Base-by-base conservation (phyloP, 2,113 vertebrate species). In the Halichoeres trimaculatus region DNA sequence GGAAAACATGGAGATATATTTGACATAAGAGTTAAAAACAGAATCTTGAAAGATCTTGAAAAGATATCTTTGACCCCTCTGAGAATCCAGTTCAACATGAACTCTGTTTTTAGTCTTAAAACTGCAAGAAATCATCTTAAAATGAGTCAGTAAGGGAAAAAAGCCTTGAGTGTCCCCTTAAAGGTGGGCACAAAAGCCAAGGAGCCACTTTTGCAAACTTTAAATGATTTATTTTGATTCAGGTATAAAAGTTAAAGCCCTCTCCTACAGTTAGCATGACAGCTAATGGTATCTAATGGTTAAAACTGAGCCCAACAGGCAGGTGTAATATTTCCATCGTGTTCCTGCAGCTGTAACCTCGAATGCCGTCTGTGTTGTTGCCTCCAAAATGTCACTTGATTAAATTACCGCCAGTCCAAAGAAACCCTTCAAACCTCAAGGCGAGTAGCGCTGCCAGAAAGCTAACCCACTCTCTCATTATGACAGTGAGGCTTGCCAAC, bases 391-490 rank as follows among this genome's bases (percentile, higher is more conserved):
- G 52, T 51, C 53, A 65, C 51, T 57, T 51, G 59, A 83, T 68
- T 59, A 72, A 80, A 80, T 72, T 19, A 61, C 63, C 48, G 83
- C 68, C 76, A 45, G 59, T 70, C 8, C 0, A 75, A 79, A 77
- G 65, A 63, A 72, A 68, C 76, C 14, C 59, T 53, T 62, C 68
- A 61, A 63, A 68, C 22, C 73, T 36, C 8, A 3, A 0, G n/a
- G 53, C 1, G 2, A 13, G 48, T 1, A 4, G 36, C 56, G 1
- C 0, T 34, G 56, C 75, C 81, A 70, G 76, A 55, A 71, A 38
- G 63, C 73, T 70, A 64, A 22, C 87, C 70, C 83, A 84, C 87
- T 1, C 80, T 48, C 72, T 78, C 81, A 70, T 81, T 78, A 80
- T 71, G 36, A 66, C 66, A 0, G 34, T 1, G 55, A 77, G 57